Base-by-base conservation (phyloP, 1,140 invertebrate genomes). In the Dolichoris vasculosae region DNA sequence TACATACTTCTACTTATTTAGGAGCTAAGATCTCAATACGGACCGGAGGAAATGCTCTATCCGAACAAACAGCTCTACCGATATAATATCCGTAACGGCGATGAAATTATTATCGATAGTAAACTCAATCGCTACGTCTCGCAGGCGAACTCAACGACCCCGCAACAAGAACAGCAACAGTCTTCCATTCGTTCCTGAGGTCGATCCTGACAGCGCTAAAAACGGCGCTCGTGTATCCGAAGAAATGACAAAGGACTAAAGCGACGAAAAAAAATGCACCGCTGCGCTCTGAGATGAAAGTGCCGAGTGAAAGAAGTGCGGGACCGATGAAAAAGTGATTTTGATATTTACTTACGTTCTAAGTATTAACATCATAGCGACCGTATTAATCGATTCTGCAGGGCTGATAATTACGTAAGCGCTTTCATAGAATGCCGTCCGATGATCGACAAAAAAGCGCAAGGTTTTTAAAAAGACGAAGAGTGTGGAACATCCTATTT, bases 21-120 rank as follows among this genome's bases (percentile, higher is more conserved):
- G 94, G 96, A 94, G 77, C 93, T 95, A 92, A 93, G 93, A 90
- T 92, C 91, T 83, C 90, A 93, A 43, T 93, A 93, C 86, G 95
- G 97, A 13, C 96, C 97, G 2, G 97, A 98, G 93, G 97, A 97
- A 91, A 97, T 98, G 96, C 95, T 95, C 86, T 98, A 95, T 90
- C 97, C 97, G 2, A 96, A 97, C 86, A 97, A 98, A 89, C 96
- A 97, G 90, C 93, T 98, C 38, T 98, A 98, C 91, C 97, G 97
- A 82, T 98, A 98, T 92, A 98, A 98, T 92, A 97, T 98, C 83
- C 94, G 95, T 86, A 97, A 97, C 88, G 97, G 97, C 2, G 97
- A 98, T 93, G 97, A 98, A 92, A 98, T 98, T 89, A 97, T 98
- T 82, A 96, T 98, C 81, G 97, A 98, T 90, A 96, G 95, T 86